A percentile compares a stretch with the other conserved stretches of the same genome.
These are phyloP conservation scores for Torymus auratus DNA, from an alignment of 2,888 invertebrate species.

Conservation along the genomic window DNA sequence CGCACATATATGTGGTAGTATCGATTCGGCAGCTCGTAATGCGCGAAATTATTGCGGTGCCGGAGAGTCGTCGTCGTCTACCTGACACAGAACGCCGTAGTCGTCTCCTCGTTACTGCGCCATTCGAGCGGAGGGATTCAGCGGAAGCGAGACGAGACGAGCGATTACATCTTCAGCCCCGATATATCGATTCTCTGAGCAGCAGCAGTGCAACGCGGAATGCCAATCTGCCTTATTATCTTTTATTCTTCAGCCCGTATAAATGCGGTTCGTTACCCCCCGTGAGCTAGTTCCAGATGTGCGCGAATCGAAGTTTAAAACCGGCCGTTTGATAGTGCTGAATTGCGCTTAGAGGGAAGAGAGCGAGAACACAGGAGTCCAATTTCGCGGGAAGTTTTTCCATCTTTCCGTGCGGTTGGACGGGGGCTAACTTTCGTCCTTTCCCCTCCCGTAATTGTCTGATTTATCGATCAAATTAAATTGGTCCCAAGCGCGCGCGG, in stretches of 20 bases:
- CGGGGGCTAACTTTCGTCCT: no score
- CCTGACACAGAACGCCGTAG: no score
- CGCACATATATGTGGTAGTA: no score
- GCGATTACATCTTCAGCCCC: no score
- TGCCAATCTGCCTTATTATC: slow-evolving; percentile 5
- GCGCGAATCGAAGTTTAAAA: slow-evolving; percentile 24
- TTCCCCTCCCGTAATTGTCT: not conserved
- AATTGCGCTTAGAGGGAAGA: not conserved
- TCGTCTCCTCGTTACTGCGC: no score
- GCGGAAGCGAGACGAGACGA: not conserved
- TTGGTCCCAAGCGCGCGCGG: slow-evolving; percentile 5
- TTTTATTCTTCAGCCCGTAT: not conserved
- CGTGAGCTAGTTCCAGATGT: not conserved
- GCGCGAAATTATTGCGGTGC: no score
- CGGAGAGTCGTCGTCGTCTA: no score
- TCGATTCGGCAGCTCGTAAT: no score
- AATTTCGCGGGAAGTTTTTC: slow-evolving; percentile 45
- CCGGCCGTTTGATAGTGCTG: slow-evolving; percentile 21
- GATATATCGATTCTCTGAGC: no score
- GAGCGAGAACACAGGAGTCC: not conserved
- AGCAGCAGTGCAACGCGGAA: no score
- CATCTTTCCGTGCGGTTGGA: slow-evolving; percentile 11
- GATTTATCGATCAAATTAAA: slow-evolving; percentile 55
- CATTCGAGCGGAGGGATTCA: slow-evolving; percentile 5
- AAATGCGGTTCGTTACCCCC: slow-evolving; percentile 27